These are phyloP conservation scores for Dynastes hyllus DNA, from an alignment of 2,888 invertebrate genomes.

Conservation along the genomic window DNA sequence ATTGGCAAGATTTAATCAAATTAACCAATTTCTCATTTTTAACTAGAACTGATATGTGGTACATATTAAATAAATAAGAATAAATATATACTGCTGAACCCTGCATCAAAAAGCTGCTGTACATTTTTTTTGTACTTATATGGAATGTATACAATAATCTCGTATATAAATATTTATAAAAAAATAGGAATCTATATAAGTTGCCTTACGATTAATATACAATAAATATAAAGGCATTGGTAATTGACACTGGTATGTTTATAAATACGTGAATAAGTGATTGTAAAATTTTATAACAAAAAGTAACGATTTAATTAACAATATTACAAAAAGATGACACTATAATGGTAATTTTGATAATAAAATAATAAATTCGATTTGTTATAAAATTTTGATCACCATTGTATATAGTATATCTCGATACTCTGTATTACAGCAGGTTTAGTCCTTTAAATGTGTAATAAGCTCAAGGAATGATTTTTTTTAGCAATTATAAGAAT, in stretches of 20 bases:
- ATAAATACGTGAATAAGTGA: conserved; percentile 4
- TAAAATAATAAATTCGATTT: not conserved
- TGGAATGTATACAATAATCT: conserved; percentile 40
- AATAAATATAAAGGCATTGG: conserved; percentile 20
- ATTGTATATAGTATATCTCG: not conserved
- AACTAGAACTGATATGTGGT: not conserved
- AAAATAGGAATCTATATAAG: conserved; percentile 50
- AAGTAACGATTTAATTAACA: not conserved
- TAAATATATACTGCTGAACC: conserved; percentile 55
- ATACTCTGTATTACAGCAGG: not conserved
- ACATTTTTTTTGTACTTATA: conserved; percentile 45
- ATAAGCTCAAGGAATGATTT: conserved; percentile 26
- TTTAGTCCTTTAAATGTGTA: conserved; percentile 15
- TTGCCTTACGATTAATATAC: conserved; percentile 8
- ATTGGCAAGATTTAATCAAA: conserved; percentile 41
- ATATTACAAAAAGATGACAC: not conserved
- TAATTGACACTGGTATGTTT: conserved; percentile 48
- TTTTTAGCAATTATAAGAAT: not conserved
- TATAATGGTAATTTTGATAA: not conserved
- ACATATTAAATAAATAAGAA: conserved; percentile 51
- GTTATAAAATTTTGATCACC: not conserved
- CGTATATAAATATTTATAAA: conserved; percentile 46
- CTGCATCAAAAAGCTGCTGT: conserved; percentile 49
- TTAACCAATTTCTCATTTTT: conserved; percentile 2
- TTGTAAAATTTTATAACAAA: conserved; percentile 11